These are phyloP conservation scores for Heteromormyrus szaboi DNA, from an alignment of 2,797 vertebrate genomes.

Conservation along the genomic window DNA sequence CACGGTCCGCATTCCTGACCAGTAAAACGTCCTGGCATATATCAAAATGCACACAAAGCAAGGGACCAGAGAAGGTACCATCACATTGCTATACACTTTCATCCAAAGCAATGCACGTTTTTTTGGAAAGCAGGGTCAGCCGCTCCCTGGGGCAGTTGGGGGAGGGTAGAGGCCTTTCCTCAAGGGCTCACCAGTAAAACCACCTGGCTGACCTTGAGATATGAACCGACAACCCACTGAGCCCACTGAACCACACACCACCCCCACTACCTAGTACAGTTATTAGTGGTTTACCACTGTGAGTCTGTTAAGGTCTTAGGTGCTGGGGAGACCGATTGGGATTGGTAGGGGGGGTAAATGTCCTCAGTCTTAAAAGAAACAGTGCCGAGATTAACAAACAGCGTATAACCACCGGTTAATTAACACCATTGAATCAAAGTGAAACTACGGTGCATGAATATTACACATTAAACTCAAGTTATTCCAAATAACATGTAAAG, in stretches of 20 bases:
- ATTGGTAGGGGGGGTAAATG: neutral
- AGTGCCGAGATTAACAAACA: neutral
- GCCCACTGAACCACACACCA: neutral
- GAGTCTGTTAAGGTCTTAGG: neutral
- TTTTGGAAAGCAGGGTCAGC: neutral
- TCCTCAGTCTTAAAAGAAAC: neutral
- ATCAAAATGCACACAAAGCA: constrained; percentile 2
- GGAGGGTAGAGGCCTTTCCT: neutral
- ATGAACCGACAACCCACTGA: neutral
- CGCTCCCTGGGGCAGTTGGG: neutral
- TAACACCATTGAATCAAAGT: neutral
- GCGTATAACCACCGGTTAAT: neutral
- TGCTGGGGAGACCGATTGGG: neutral
- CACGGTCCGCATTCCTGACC: neutral
- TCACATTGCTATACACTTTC: neutral
- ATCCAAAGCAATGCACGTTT: neutral
- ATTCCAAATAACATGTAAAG: neutral
- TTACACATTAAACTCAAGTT: neutral
- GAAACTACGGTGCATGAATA: neutral
- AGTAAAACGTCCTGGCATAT: constrained; percentile 4
- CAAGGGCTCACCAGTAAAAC: neutral
- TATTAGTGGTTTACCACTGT: neutral
- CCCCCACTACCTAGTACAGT: neutral
- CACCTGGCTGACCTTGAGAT: neutral
- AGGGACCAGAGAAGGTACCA: neutral